phyloP scores from a whole-genome alignment of 2,797 vertebrate species.

The Coccyzus lansbergi region DNA sequence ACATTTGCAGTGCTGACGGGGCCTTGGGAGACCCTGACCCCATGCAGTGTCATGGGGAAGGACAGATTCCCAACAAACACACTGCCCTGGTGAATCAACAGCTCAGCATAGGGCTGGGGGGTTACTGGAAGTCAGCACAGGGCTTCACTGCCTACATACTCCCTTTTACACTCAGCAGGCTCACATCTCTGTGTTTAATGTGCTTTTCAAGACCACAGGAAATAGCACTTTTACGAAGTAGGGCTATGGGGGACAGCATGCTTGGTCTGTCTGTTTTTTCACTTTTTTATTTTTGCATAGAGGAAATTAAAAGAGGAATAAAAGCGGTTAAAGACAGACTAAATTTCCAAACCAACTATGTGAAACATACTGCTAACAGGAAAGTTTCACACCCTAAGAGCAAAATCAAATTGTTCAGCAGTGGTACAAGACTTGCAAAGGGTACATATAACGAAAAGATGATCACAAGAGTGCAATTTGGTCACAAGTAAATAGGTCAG shows the following conservation, averaged over 20 bases:
- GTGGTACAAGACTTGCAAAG: not conserved
- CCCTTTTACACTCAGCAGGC: not conserved
- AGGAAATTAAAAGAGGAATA: not conserved
- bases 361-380: not conserved
- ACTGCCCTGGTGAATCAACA: not conserved
- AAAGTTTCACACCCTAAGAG: not conserved
- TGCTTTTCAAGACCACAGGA: conserved; percentile 51
- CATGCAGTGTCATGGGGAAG: accelerated
- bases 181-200: not conserved
- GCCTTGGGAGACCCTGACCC: not conserved
- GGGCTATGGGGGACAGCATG: not conserved
- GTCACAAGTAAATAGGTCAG: not conserved
- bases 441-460: not conserved
- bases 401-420: not conserved
- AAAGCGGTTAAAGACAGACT: not conserved
- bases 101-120: accelerated
- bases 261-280: not conserved
- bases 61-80: not conserved
- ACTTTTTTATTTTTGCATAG: not conserved
- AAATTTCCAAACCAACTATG: not conserved
- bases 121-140: not conserved
- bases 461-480: not conserved
- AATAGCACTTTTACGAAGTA: not conserved
- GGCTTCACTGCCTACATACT: not conserved
- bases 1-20: accelerated